A percentile compares a stretch with the other conserved stretches of the same genome.
Conservation (phyloP, 2,888 invertebrate species). For the Synanthedon formicaeformis region DNA sequence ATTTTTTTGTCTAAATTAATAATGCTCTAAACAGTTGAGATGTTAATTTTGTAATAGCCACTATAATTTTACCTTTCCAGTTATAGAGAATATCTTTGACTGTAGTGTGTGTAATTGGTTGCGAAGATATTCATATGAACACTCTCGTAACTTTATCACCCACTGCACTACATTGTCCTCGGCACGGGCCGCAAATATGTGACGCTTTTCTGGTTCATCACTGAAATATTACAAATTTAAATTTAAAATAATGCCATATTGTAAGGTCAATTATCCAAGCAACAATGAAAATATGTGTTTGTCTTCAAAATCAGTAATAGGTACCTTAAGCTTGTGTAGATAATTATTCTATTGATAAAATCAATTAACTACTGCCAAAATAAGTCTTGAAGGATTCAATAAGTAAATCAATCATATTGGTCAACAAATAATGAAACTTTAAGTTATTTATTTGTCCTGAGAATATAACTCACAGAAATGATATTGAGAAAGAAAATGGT, state of each 20-base stretch:
- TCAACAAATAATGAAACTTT: too few relatives aligned
- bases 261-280: too few relatives aligned
- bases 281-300: too few relatives aligned
- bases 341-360: background rate
- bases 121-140: constrained; percentile 80
- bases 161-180: constrained; percentile 79
- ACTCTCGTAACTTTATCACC: constrained; percentile 75
- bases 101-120: constrained; percentile 74
- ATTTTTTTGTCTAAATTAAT: background rate
- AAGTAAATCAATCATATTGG: constrained; percentile 1
- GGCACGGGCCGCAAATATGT: constrained; percentile 78
- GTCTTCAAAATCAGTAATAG: too few relatives aligned
- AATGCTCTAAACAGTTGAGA: background rate
- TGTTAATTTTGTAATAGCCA: background rate
- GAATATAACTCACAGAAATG: constrained; percentile 64
- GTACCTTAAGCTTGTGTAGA: too few relatives aligned
- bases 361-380: too few relatives aligned
- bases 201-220: constrained; percentile 75
- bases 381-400: background rate
- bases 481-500: constrained; percentile 81
- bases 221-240: constrained; percentile 16
- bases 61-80: constrained; percentile 68
- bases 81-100: constrained; percentile 75
- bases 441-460: too few relatives aligned
- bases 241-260: too few relatives aligned